Evolutionary conservation across 2,113 vertebrate species (phyloP), one percentile per base, ranked within the genome.

Genomic region (Oncorhynchus tshawytscha): DNA sequence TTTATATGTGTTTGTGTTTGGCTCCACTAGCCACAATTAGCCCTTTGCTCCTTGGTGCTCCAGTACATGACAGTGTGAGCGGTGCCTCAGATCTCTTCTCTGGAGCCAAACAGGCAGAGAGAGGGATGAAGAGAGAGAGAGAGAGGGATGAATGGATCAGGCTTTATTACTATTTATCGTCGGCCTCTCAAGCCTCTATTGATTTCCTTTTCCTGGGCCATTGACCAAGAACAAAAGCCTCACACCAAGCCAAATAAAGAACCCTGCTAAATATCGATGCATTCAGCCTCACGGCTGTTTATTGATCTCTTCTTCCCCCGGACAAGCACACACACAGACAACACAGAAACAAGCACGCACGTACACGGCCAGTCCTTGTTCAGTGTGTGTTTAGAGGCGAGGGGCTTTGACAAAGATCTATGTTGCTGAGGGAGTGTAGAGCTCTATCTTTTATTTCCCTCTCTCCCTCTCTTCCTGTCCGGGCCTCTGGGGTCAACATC

Each of bases 321-420:
- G 27, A 27, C 3, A 71, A 12, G 22, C 69, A 49, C 22, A 54
- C 48, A 51, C 69, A 71, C 69, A 51, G 75, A 83, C 73, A 86
- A 31, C 15, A 57, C 39, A 39, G 39, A 39, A 39, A 39, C 39
- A 39, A 39, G 39, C 8, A 9, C 9, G 0, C 39, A 39, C 39
- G 8, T 39, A 39, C 39, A 39, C 39, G 39, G 7, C 0, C 39
- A 79, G 81, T 72, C 65, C 85, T 91, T 91, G 90, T 91, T 82
- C 78, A 84, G 22, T 67, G 66, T 5, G 34, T 78, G 70, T 84
- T 59, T 82, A 70, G 76, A 62, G 39, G 39, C 75, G 73, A 76
- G 78, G 77, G 73, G 81, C 78, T 84, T 67, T 68, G 75, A 90
- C 90, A 89, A 90, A 89, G 89, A 81, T 75, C 76, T 85, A 85